phyloP scores from a whole-genome alignment of 2,888 invertebrate genomes.

The Stenoptilia bipunctidactyla region DNA sequence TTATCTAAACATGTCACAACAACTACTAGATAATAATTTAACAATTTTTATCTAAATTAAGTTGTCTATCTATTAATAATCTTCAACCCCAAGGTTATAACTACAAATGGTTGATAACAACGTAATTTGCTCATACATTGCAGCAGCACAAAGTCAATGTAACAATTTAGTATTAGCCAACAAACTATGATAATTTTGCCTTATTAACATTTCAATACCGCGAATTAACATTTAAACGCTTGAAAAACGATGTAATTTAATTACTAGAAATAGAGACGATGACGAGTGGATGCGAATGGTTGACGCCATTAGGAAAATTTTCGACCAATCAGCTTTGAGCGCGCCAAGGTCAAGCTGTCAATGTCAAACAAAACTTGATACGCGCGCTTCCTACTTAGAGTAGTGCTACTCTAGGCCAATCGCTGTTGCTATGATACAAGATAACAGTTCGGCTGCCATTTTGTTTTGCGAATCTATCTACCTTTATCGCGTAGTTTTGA shows the following conservation, averaged over 20 bases:
- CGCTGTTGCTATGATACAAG: slow-evolving; percentile 49
- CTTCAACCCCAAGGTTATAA: neutral
- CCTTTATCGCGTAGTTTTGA: slow-evolving; percentile 7
- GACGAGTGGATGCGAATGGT: slow-evolving; percentile 29
- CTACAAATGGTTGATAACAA: neutral
- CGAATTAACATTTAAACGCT: slow-evolving; percentile 24
- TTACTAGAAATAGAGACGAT: slow-evolving; percentile 47
- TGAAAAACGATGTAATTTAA: slow-evolving; percentile 51
- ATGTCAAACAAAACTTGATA: slow-evolving; percentile 53
- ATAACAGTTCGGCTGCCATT: slow-evolving; percentile 45
- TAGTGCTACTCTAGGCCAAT: slow-evolving; percentile 49
- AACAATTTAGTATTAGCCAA: neutral
- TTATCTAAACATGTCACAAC: no score
- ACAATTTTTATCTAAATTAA: no score
- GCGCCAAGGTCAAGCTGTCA: slow-evolving; percentile 51
- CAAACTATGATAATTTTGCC: neutral
- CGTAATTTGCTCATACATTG: neutral
- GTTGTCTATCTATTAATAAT: neutral
- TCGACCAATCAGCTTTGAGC: slow-evolving; percentile 42
- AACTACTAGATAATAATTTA: no score
- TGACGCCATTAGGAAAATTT: slow-evolving; percentile 45
- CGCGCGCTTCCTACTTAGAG: slow-evolving; percentile 44
- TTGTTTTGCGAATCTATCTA: slow-evolving; percentile 26
- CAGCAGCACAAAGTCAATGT: slow-evolving; percentile 1
- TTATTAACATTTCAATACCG: slow-evolving; percentile 1